A percentile compares a stretch with the other conserved stretches of the same genome.
These are phyloP conservation scores for human (Homo sapiens) DNA, from an alignment of 2,113 vertebrate genomes.

Conservation along the genomic window GRCh38 chr2:241563001-241563500, in stretches of 20 bases:
- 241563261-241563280: not conserved
- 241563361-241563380: not conserved
- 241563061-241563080: not conserved
- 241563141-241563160: not conserved
- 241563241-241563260: not conserved
- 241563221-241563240: not conserved
- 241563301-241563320: not conserved
- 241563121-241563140: not conserved
- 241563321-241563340: not conserved
- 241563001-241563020: not conserved
- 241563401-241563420: accelerated
- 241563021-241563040: not conserved
- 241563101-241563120: not conserved
- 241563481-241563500: accelerated
- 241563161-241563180: not conserved
- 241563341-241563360: too few species aligned
- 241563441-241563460: not conserved
- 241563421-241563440: not conserved
- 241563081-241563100: not conserved
- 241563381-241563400: accelerated
- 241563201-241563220: not conserved
- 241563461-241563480: accelerated
- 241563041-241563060: accelerated
- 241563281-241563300: not conserved
- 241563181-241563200: not conserved